Conservation (phyloP, 2,797 vertebrate species). For the Crocodylus rhombifer region DNA sequence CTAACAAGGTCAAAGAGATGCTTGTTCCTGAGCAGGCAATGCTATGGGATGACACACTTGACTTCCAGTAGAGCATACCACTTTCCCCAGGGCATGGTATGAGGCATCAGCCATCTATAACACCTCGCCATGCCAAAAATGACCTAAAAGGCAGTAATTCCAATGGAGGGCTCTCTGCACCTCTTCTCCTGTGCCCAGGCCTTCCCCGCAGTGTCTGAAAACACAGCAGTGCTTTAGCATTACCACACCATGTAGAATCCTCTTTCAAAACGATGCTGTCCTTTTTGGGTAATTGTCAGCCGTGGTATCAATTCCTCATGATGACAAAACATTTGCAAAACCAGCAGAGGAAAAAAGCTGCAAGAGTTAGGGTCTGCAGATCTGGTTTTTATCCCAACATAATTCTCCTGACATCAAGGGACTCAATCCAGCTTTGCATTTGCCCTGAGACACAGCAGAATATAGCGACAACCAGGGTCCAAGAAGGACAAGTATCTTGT, state of each 20-base stretch:
- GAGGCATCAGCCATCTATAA: no score
- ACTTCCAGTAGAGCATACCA: no score
- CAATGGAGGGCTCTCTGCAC: no score
- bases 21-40: neutral
- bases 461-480: neutral
- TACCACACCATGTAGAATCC: conserved; percentile 38
- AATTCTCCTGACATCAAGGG: conserved; percentile 35
- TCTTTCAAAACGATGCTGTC: conserved; percentile 41
- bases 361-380: neutral
- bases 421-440: neutral
- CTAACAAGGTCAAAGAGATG: neutral
- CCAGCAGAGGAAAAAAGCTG: neutral
- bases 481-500: neutral
- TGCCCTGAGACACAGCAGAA: neutral
- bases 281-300: conserved; percentile 62
- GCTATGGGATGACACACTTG: no score
- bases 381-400: conserved; percentile 7
- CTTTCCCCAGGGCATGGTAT: neutral
- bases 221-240: neutral
- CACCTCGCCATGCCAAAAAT: no score
- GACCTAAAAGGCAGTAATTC: no score
- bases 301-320: conserved; percentile 44
- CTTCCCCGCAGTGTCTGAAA: conserved; percentile 33
- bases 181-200: neutral
- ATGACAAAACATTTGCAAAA: conserved; percentile 36